Percentiles rank a stretch among this genome's conserved stretches.
phyloP scores from a whole-genome alignment of 2,797 vertebrate species.

The Carapus acus region DNA sequence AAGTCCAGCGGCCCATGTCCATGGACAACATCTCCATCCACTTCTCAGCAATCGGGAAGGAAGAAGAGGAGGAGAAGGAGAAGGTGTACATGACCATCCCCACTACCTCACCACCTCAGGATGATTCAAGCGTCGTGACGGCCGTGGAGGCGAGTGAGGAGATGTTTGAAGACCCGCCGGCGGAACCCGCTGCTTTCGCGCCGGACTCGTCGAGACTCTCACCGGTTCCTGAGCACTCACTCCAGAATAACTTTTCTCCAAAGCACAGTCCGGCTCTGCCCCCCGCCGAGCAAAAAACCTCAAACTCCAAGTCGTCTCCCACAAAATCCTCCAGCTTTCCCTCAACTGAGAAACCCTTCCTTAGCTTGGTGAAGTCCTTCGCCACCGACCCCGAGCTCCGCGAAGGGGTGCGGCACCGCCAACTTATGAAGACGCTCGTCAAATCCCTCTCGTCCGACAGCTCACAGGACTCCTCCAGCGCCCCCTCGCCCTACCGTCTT shows the following conservation, averaged over 20 bases:
- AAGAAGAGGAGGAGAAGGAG: constrained; percentile 92
- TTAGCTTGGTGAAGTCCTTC: constrained; percentile 84
- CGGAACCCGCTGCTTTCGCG: constrained; percentile 51
- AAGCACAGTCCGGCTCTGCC: constrained; percentile 48
- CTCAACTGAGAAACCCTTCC: constrained; percentile 81
- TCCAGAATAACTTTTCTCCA: constrained; percentile 57
- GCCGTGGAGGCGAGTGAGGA: constrained; percentile 91
- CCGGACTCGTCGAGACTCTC: constrained; percentile 51
- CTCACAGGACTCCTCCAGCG: constrained; percentile 78
- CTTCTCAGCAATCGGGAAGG: constrained; percentile 90
- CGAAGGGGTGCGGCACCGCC: constrained; percentile 79
- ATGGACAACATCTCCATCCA: constrained; percentile 91
- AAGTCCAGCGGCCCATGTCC: constrained; percentile 85
- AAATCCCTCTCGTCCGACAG: constrained; percentile 95
- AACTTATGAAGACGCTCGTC: constrained; percentile 90
- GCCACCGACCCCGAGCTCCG: constrained; percentile 85
- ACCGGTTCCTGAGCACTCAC: constrained; percentile 24
- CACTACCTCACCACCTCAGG: constrained; percentile 61
- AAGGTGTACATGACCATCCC: constrained; percentile 59
- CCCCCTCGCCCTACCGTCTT: constrained; percentile 68
- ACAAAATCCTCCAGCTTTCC: constrained; percentile 77
- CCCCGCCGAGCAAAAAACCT: constrained; percentile 45
- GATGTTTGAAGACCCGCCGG: constrained; percentile 73
- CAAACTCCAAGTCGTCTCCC: constrained; percentile 68
- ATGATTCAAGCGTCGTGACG: constrained; percentile 81